Evolutionary conservation across 2,888 invertebrate species (phyloP).

Genomic region (Cecidostiba fungosa): DNA sequence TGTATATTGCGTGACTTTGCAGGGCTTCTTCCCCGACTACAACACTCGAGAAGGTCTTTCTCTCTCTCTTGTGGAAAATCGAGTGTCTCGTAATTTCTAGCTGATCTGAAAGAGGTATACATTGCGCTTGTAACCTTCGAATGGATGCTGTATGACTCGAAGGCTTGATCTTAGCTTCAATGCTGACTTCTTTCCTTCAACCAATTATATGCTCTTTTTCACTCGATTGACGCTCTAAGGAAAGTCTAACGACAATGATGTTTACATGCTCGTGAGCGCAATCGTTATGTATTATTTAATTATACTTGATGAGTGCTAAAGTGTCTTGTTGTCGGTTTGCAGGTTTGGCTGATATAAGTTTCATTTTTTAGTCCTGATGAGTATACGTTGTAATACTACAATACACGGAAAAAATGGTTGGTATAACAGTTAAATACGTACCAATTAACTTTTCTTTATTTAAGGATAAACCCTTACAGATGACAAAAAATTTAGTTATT

Average conservation of each 20-base stretch:
- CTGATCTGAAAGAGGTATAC: neutral
- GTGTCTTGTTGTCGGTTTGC: neutral
- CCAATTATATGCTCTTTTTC: slow-evolving; percentile 1
- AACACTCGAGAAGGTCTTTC: neutral
- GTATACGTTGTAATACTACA: too few relatives aligned
- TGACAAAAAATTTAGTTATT: too few relatives aligned
- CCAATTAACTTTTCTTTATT: too few relatives aligned
- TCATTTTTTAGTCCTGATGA: too few relatives aligned
- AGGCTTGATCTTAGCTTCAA: neutral
- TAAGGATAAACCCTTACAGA: too few relatives aligned
- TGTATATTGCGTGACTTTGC: neutral
- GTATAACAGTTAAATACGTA: too few relatives aligned
- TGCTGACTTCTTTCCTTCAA: neutral
- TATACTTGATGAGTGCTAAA: neutral
- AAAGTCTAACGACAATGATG: neutral
- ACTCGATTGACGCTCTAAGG: neutral
- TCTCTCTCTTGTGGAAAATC: neutral
- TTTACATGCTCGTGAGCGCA: neutral
- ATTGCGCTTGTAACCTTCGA: neutral
- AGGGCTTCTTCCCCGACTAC: neutral
- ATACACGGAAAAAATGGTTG: too few relatives aligned
- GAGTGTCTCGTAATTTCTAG: neutral
- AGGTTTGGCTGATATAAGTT: too few relatives aligned
- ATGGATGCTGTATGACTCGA: neutral
- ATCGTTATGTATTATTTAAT: neutral